Percentiles rank a stretch among this genome's conserved stretches.
phyloP scores from a whole-genome alignment of 2,113 vertebrate genomes.

The Phainopepla nitens region DNA sequence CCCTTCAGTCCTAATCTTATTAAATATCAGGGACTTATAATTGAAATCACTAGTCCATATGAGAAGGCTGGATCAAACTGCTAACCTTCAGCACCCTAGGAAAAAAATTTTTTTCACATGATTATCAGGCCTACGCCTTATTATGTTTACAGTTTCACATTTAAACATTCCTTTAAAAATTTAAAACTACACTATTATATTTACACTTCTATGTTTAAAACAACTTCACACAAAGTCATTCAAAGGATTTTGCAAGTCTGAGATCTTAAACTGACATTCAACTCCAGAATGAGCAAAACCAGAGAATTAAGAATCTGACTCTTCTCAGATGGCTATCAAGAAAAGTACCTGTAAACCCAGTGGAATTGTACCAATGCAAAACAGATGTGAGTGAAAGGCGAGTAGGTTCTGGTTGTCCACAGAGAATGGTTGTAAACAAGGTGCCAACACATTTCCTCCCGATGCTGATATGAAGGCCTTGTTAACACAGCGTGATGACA shows the following conservation, averaged over 20 bases:
- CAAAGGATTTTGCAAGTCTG: background rate
- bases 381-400: background rate
- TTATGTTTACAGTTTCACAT: background rate
- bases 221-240: background rate
- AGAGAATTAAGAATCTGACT: background rate
- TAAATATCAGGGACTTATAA: background rate
- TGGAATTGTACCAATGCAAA: background rate
- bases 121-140: background rate
- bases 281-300: background rate
- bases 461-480: background rate
- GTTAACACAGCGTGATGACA: background rate
- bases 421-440: conserved; percentile 25
- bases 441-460: conserved; percentile 8
- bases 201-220: background rate
- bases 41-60: background rate
- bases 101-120: background rate
- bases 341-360: background rate
- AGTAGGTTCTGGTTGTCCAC: background rate
- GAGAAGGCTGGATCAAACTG: background rate
- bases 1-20: background rate
- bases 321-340: background rate
- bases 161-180: background rate
- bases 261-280: background rate
- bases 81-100: background rate
- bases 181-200: background rate